These are phyloP conservation scores for Ataeniobius toweri DNA, from an alignment of 2,797 vertebrate species.

Conservation along the genomic window DNA sequence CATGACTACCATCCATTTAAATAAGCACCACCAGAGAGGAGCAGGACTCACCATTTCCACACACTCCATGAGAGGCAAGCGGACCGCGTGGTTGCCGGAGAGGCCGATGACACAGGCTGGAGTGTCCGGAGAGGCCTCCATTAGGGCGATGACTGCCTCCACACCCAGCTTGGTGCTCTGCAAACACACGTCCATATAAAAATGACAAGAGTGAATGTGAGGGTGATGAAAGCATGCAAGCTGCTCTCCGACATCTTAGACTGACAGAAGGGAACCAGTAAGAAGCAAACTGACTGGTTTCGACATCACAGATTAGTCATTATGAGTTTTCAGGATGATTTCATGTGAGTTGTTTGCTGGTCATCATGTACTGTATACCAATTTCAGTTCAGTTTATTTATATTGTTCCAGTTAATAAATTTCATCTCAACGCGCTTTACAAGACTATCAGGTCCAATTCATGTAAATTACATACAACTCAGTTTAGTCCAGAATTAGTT, in stretches of 20 bases:
- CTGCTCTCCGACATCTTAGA: background rate
- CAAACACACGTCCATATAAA: slow-evolving; percentile 4
- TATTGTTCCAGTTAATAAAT: background rate
- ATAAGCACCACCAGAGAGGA: slow-evolving; percentile 8
- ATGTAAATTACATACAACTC: background rate
- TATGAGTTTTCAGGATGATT: background rate
- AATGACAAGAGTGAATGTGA: background rate
- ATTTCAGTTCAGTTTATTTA: background rate
- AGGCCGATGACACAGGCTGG: slow-evolving; percentile 93
- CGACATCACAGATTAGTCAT: background rate
- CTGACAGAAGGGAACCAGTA: background rate
- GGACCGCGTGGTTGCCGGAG: slow-evolving; percentile 90
- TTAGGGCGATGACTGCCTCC: slow-evolving; percentile 91
- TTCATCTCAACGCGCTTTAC: background rate
- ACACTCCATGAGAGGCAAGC: slow-evolving; percentile 94
- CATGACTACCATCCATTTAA: background rate
- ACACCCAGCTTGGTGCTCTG: slow-evolving; percentile 96
- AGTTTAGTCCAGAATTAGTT: background rate
- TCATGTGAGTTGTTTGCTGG: background rate
- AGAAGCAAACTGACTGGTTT: background rate
- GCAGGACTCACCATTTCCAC: slow-evolving; percentile 90
- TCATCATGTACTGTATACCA: background rate
- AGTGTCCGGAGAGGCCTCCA: slow-evolving; percentile 90
- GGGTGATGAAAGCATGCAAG: background rate
- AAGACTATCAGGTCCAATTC: background rate